phyloP scores from a whole-genome alignment of 2,113 vertebrate genomes.

The Nothoprocta pentlandii region DNA sequence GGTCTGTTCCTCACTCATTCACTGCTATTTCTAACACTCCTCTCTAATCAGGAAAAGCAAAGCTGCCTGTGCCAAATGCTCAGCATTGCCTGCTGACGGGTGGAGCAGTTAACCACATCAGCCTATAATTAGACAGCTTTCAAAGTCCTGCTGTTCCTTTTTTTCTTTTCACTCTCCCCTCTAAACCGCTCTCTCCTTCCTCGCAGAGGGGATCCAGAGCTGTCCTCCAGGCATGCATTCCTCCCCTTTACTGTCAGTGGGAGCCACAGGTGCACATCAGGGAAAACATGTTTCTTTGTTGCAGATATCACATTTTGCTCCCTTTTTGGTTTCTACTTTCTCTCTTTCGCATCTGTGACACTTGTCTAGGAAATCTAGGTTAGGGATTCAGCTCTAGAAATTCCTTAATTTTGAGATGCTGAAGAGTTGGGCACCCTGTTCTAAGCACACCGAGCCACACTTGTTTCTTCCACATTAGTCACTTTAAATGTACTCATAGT shows the following conservation, averaged over 20 bases:
- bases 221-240: constrained; percentile 3
- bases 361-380: background rate
- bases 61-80: background rate
- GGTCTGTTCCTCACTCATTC: background rate
- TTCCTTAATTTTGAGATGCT: background rate
- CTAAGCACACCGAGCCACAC: background rate
- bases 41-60: constrained; percentile 40
- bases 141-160: constrained; percentile 42
- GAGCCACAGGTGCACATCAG: background rate
- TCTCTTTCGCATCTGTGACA: background rate
- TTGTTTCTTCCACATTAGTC: background rate
- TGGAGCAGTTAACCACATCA: background rate
- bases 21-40: constrained; percentile 1
- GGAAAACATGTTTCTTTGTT: background rate
- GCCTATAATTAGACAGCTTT: constrained; percentile 33
- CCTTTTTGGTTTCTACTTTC: background rate
- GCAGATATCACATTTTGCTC: background rate
- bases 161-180: background rate
- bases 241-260: background rate
- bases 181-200: background rate
- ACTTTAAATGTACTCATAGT: background rate
- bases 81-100: background rate
- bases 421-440: background rate
- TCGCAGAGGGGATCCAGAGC: background rate
- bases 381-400: background rate